These are phyloP conservation scores for Platygyra sinensis DNA, from an alignment of 64 coral and sea anemone species.

Conservation along the genomic window DNA sequence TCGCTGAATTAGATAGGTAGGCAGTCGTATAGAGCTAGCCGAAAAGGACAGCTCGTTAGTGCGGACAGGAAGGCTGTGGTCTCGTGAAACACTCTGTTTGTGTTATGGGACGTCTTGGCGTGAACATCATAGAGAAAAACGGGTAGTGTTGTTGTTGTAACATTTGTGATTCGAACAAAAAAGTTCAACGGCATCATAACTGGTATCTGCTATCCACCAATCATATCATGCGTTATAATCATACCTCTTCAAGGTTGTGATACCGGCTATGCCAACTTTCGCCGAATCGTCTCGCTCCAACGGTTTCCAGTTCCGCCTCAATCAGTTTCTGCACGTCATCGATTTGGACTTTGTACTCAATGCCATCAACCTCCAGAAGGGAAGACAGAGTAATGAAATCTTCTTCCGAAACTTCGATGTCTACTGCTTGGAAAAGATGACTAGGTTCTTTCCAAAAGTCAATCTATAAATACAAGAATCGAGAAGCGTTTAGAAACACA, in stretches of 20 bases:
- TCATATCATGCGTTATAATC: background rate
- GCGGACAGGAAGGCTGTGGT: too few relatives aligned
- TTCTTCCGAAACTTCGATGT: slow-evolving; percentile 58
- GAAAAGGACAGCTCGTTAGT: too few relatives aligned
- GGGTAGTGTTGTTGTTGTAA: too few relatives aligned
- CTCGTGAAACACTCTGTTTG: too few relatives aligned
- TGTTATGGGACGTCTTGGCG: too few relatives aligned
- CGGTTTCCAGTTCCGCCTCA: slow-evolving; percentile 16
- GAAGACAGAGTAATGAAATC: slow-evolving; percentile 52
- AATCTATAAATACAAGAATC: slow-evolving; percentile 10
- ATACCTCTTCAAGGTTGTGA: slow-evolving; percentile 64
- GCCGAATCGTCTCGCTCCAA: background rate
- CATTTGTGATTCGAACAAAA: too few relatives aligned
- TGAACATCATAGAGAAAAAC: too few relatives aligned
- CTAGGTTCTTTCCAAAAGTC: slow-evolving; percentile 82
- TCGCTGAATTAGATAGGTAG: too few relatives aligned
- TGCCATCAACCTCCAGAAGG: slow-evolving; percentile 41
- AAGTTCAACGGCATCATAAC: too few relatives aligned
- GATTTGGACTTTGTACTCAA: slow-evolving; percentile 57
- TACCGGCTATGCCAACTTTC: slow-evolving; percentile 48
- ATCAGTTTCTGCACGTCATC: slow-evolving; percentile 52
- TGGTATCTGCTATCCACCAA: too few relatives aligned
- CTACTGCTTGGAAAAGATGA: slow-evolving; percentile 59
- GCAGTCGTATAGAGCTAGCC: too few relatives aligned
- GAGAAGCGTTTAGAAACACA: background rate